Base-by-base conservation (phyloP, 2,888 invertebrate genomes). In the Venusia cambrica region DNA sequence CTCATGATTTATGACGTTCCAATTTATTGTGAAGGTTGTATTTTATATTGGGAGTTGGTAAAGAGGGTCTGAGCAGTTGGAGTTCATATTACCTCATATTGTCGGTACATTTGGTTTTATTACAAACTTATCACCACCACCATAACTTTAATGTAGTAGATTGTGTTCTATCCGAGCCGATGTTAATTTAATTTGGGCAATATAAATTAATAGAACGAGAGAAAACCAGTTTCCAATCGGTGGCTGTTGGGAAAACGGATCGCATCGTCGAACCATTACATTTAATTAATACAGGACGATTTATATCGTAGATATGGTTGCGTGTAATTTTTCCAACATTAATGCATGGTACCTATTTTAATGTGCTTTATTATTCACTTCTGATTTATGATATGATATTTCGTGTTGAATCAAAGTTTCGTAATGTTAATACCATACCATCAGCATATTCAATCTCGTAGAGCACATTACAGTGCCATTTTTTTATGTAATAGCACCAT, bases 221-320 rank as follows among this genome's bases (percentile, higher is more conserved):
- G 18, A 57, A 49, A 77, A 80, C 79, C 67, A 50, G 80, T 78
- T 77, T 57, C 61, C 51, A 60, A 56, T 61, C 66, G 61, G 63
- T 62, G 69, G 64, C 63, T 57, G 57, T 65, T 58, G 62, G 62
- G 62, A 66, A 65, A 63, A 57, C 56, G 60, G 63, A 69, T 72
- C 62, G 71, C 63, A 78, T 76, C 67, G 57, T 62, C 69, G 57
- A 58, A 62, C 73, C 73, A 76, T 78, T 73, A 76, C 65, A 69
- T 75, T 78, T 75, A 78, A 79, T 79, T 73, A 75, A 78, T 73
- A 66, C 69, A 72, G 65, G 68, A 71, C 73, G 64, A 76, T 75
- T 70, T 76, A 76, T 73, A 63, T 60, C 48, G 45, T 61, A 62
- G 65, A 72, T 67, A 67, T 62, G 63, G 62, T 60, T 57, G 57